phyloP scores from a whole-genome alignment of 2,888 invertebrate species.

The Siphlonurus alternatus region DNA sequence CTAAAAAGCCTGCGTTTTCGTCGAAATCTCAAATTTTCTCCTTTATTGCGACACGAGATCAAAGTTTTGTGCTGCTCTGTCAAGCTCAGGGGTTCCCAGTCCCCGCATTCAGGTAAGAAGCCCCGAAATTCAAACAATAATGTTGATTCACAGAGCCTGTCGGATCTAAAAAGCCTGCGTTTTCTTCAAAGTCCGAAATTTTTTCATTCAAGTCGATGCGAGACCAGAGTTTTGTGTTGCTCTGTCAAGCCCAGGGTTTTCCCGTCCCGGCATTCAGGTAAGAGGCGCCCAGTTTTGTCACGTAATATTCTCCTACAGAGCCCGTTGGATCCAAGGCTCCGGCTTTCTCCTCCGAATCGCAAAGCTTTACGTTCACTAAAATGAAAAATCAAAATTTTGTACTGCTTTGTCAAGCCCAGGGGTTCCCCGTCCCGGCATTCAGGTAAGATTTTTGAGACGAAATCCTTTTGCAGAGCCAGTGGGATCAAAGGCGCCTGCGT shows the following conservation, averaged over 20 bases:
- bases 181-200: constrained; percentile 39
- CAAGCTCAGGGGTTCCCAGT: constrained; percentile 40
- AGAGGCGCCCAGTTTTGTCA: constrained; percentile 13
- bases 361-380: constrained; percentile 34
- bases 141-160: constrained; percentile 31
- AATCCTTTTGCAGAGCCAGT: too few species aligned
- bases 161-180: constrained; percentile 41
- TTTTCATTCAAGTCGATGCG: constrained; percentile 46
- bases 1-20: constrained; percentile 39
- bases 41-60: constrained; percentile 26
- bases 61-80: constrained; percentile 28
- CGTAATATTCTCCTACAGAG: constrained; percentile 27
- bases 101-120: constrained; percentile 31
- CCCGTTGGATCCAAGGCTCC: constrained; percentile 41
- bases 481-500: constrained; percentile 41
- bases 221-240: constrained; percentile 39
- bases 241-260: constrained; percentile 38
- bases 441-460: constrained; percentile 35
- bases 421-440: constrained; percentile 52
- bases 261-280: constrained; percentile 22
- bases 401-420: constrained; percentile 50
- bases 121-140: constrained; percentile 7
- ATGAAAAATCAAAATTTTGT: constrained; percentile 32
- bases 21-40: constrained; percentile 39
- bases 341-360: constrained; percentile 39